Evolutionary conservation across 2,113 vertebrate genomes (phyloP), one percentile per base, ranked within the genome.

Genomic region (Gopherus flavomarginatus): DNA sequence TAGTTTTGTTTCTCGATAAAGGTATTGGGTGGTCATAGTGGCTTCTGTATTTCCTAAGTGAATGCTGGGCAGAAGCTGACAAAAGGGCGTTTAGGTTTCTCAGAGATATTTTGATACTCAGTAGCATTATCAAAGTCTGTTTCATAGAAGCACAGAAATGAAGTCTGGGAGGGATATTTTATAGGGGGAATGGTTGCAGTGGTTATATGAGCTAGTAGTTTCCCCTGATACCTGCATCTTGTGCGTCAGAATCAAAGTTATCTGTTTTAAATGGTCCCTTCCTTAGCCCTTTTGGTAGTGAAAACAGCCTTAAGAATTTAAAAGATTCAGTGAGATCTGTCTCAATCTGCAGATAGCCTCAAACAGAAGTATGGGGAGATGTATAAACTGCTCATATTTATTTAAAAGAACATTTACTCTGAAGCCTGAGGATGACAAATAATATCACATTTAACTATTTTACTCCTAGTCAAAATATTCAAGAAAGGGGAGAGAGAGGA

Each of bases 321-420:
- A 90, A 81, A 65, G 94, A 92, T 94, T 2, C 9, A 89, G 91
- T 59, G 50, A 83, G 93, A 24, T 24, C 57, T 95, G 89, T 89
- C 78, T 95, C 93, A 95, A 95, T 93, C 78, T 17, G 93, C 16
- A 35, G 31, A 65, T 5, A 10, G 38, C 69, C 22, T 42, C 5
- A 38, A 95, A 88, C 93, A 96, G 95, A 90, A 93, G 96, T 87
- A 90, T 56, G 92, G 90, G 88, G 85, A 92, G 93, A 90, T 85
- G 49, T 90, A 88, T 50, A 62, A 85, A 93, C 62, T 83, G 83
- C 57, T 95, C 89, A 93, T 79, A 91, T 96, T 69, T 69, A 69
- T 31, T 38, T 75, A 42, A 75, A 75, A 75, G 5, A 42, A 42
- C 96, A 90, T 96, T 97, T 95, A 94, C 92, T 95, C 35, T 83